Base-by-base conservation (phyloP, 2,888 invertebrate genomes). In the Calliopum simillimum region DNA sequence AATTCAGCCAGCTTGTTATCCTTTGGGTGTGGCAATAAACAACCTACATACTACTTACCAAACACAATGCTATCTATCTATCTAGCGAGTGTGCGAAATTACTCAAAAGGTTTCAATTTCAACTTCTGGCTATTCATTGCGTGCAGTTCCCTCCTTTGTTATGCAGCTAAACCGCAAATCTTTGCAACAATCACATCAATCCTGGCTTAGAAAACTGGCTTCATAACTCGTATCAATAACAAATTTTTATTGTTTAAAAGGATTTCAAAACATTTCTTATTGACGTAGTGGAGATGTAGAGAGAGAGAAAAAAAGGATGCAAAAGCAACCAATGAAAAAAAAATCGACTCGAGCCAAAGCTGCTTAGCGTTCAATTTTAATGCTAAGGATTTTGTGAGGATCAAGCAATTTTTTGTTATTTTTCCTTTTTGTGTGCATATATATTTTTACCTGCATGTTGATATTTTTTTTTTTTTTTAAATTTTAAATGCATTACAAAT, bases 271-370 rank as follows among this genome's bases (percentile, higher is more conserved):
- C n/a, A n/a, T 67, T 67, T 53, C 41, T 33, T 33, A 8, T 33
- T 33, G 16, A 19, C 14, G 14, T 19, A 5, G 44, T 25, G 56
- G n/a, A 19, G 65, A 66, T 41, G 56, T 33, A 56, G 56, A n/a
- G n/a, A n/a, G n/a, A n/a, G n/a, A 19, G 43, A 59, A 59, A 59
- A 41, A 21, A 13, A 16, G 4, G 41, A 58, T 43, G 16, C 23
- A 12, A 16, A 11, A 16, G 33, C 58, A 59, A 19, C 25, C 13
- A 46, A 8, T 13, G 5, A 14, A 12, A 14, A 33, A 12, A 14
- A 33, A 21, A 64, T 62, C 72, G 78, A 76, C 81, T 82, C 81
- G 82, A 82, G 82, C 82, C 82, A 82, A 80, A 80, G 80, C 79
- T 73, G 81, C 81, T 82, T 82, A 82, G 74, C 64, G 61, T 8